These are phyloP conservation scores for Piezodorus guildinii DNA, from an alignment of 1,140 invertebrate genomes.

Conservation along the genomic window DNA sequence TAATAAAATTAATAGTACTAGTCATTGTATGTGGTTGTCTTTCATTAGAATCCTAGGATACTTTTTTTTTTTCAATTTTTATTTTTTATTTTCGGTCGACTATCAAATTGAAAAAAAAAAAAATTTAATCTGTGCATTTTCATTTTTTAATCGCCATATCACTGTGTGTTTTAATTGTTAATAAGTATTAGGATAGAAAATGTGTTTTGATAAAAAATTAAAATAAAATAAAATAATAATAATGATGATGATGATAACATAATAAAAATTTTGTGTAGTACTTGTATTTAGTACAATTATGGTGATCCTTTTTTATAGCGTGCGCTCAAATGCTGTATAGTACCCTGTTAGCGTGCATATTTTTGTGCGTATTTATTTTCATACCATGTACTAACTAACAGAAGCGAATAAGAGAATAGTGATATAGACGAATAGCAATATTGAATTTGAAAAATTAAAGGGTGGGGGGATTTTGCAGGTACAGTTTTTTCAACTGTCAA, in stretches of 20 bases:
- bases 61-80: too few species aligned
- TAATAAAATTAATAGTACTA: constrained; percentile 1
- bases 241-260: too few species aligned
- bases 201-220: too few species aligned
- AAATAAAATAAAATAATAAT: neutral
- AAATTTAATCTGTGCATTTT: too few species aligned
- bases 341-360: constrained; percentile 11
- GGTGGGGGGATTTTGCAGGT: neutral
- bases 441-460: neutral
- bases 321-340: constrained; percentile 13
- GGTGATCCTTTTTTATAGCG: constrained; percentile 3
- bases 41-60: constrained; percentile 1
- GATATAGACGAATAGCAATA: constrained; percentile 13
- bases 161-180: too few species aligned
- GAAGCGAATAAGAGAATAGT: constrained; percentile 8
- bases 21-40: constrained; percentile 12
- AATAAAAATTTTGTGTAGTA: neutral
- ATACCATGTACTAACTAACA: neutral
- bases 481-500: neutral
- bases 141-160: too few species aligned
- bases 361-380: constrained; percentile 13
- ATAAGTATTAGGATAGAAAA: too few species aligned
- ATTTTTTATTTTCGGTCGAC: too few species aligned
- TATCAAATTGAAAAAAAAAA: too few species aligned
- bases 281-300: neutral